Conservation (phyloP, 1,140 invertebrate genomes). For the Drosophila orosa region DNA sequence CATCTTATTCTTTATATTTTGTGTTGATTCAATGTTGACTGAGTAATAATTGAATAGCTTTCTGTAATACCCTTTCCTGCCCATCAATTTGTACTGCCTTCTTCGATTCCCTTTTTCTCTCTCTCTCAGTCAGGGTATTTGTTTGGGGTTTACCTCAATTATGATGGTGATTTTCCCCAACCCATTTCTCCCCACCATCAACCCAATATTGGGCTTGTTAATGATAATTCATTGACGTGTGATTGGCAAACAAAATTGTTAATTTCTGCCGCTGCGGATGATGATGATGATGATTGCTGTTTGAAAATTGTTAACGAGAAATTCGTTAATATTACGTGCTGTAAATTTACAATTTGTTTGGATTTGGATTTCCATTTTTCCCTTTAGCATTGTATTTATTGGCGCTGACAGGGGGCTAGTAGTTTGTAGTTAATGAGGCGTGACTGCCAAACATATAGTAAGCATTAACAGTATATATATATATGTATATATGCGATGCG, state of each 20-base stretch:
- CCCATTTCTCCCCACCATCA: neutral
- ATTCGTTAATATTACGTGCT: constrained; percentile 46
- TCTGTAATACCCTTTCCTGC: neutral
- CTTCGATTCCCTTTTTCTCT: neutral
- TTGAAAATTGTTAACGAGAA: constrained; percentile 43
- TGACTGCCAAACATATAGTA: constrained; percentile 45
- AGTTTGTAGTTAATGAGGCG: constrained; percentile 37
- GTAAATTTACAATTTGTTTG: constrained; percentile 46
- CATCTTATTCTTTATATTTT: neutral
- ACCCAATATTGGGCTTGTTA: constrained; percentile 24
- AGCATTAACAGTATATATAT: constrained; percentile 15
- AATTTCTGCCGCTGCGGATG: constrained; percentile 18
- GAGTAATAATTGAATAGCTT: constrained; percentile 4
- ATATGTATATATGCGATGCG: neutral
- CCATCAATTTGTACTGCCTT: constrained; percentile 11
- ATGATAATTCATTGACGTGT: constrained; percentile 53
- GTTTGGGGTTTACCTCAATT: constrained; percentile 39
- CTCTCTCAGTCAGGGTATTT: neutral
- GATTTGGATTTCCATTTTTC: constrained; percentile 1
- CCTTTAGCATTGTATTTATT: neutral
- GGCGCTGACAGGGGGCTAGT: constrained; percentile 17
- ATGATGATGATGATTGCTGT: constrained; percentile 19
- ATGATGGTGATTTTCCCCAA: constrained; percentile 31
- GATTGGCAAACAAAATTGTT: constrained; percentile 54
- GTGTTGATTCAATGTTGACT: neutral